Base-by-base conservation (phyloP, 1,140 invertebrate genomes). In the Brachionus plicatilis region DNA sequence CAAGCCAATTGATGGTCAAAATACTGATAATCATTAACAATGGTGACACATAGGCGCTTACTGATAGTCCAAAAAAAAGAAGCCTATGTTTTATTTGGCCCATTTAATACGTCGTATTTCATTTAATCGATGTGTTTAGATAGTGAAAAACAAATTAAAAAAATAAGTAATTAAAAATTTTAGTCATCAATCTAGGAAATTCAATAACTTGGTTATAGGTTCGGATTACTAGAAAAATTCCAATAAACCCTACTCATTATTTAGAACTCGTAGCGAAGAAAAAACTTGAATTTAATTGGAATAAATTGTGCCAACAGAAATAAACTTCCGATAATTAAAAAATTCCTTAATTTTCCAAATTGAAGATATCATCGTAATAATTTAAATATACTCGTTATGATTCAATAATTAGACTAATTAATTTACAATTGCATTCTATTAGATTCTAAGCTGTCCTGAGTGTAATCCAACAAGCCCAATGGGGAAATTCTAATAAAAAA, bases 1-100 rank as follows among this genome's bases (percentile, higher is more conserved):
- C 24, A 5, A 76, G 45, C 72, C 72, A 76, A 76, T 76, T 47
- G 17, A 50, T 33, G 17, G 72, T 76, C 20, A 76, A 20, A 3
- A 76, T 50, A 50, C 43, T 50, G 11, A 76, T 9, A 14, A 76
- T 76, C 72, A 76, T 76, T 37, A 76, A 27, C 20, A 76, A 50
- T 50, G 72, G 72, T 17, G 72, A 76, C 9, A 47, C 72, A 76
- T 76, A 76, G 72, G 72, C 72, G 27, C 72, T 76, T 37, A 76
- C 33, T 14, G 72, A 76, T 1, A 76, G 45, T 50, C 72, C 72
- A 24, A 76, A 24, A 50, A 76, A 76, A 27, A 76, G 45, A 47
- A 76, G 72, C 72, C 72, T 76, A 76, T 76, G 43, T 20, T 76
- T 76, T 27, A 76, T 27, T 17, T 76, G 43, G 27, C 72, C 72